phyloP scores from a whole-genome alignment of 1,140 invertebrate genomes.

The Cardiocondyla obscurior region DNA sequence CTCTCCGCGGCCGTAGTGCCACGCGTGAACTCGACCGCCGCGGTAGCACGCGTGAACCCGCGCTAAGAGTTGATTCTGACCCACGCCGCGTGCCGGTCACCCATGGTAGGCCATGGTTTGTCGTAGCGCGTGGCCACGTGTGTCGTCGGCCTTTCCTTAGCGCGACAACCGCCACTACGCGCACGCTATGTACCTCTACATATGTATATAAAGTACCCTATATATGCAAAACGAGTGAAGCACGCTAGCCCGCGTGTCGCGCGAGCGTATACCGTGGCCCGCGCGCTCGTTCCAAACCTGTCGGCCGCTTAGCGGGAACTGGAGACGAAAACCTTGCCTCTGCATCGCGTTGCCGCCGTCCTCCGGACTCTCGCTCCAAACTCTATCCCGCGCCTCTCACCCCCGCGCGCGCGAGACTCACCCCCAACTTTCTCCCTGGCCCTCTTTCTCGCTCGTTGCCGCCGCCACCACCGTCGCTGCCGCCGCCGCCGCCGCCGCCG shows the following conservation, averaged over 20 bases:
- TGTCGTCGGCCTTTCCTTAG: constrained; percentile 26
- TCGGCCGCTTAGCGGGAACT: constrained; percentile 83
- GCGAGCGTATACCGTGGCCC: constrained; percentile 58
- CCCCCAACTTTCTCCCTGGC: constrained; percentile 61
- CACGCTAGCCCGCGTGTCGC: constrained; percentile 64
- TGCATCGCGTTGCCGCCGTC: constrained; percentile 71
- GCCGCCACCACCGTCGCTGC: background rate
- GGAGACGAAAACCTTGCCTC: constrained; percentile 76
- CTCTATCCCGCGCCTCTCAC: constrained; percentile 60
- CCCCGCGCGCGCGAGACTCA: constrained; percentile 34
- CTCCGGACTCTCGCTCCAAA: constrained; percentile 71
- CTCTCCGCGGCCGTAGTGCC: constrained; percentile 65
- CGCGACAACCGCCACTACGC: constrained; percentile 59
- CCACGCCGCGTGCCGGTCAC: constrained; percentile 49
- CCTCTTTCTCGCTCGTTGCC: constrained; percentile 61
- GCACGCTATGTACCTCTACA: constrained; percentile 53
- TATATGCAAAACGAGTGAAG: constrained; percentile 54
- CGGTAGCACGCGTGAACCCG: constrained; percentile 62
- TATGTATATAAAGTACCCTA: background rate
- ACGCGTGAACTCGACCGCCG: constrained; percentile 67
- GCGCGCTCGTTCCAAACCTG: constrained; percentile 77
- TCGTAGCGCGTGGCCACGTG: constrained; percentile 66
- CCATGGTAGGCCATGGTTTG: constrained; percentile 33
- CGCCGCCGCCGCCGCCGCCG: background rate
- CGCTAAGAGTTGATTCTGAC: constrained; percentile 27